phyloP scores from a whole-genome alignment of 2,797 vertebrate genomes.

The Spea hammondii region DNA sequence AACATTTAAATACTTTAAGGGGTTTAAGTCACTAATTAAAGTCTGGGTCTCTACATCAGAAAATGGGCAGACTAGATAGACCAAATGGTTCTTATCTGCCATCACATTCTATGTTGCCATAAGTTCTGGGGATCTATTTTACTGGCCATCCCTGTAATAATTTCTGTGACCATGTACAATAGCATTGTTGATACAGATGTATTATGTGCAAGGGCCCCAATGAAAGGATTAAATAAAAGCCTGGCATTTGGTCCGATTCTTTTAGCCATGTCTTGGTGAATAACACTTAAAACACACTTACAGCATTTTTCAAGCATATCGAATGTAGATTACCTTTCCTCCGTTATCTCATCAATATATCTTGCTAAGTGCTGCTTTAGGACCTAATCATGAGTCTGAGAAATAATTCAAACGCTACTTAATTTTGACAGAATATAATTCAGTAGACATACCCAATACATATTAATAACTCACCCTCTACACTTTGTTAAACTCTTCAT shows the following conservation, averaged over 20 bases:
- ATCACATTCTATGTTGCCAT: too few relatives aligned
- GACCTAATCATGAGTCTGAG: background rate
- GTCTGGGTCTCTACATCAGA: too few relatives aligned
- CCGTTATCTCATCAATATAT: conserved; percentile 25
- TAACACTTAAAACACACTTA: conserved; percentile 33
- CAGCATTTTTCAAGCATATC: background rate
- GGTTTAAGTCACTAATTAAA: too few relatives aligned
- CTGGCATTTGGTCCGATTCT: conserved; percentile 1
- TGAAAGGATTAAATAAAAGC: background rate
- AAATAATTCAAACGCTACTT: conserved; percentile 37
- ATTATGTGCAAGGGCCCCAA: too few relatives aligned
- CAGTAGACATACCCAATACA: conserved; percentile 7
- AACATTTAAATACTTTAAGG: too few relatives aligned
- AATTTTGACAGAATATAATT: conserved; percentile 28
- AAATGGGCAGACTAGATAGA: too few relatives aligned
- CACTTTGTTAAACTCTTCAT: conserved; percentile 20
- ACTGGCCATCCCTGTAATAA: too few relatives aligned
- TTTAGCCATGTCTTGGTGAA: conserved; percentile 8
- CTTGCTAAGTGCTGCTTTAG: conserved; percentile 26
- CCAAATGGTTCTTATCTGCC: too few relatives aligned
- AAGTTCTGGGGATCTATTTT: too few relatives aligned
- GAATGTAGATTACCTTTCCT: conserved; percentile 15
- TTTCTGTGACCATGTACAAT: too few relatives aligned
- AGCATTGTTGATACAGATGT: too few relatives aligned
- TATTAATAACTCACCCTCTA: conserved; percentile 30